Evolutionary conservation across 2,113 vertebrate genomes (phyloP).

Genomic region (Microtus oregoni): DNA sequence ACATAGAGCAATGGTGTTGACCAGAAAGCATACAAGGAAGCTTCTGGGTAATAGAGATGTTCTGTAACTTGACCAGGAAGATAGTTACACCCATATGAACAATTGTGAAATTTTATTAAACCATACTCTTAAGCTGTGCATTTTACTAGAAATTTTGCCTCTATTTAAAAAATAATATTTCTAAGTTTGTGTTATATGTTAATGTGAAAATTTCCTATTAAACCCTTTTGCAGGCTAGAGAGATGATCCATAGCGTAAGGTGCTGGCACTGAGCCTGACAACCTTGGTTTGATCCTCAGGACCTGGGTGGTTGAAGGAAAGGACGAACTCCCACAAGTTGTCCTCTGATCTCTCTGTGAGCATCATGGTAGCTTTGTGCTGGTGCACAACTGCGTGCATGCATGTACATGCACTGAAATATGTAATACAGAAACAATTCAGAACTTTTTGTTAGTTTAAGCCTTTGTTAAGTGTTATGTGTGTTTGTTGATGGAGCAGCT

Average conservation of each 20-base stretch:
- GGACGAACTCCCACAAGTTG: background rate
- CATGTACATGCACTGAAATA: background rate
- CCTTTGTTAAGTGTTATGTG: slow-evolving; percentile 74
- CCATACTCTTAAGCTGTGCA: background rate
- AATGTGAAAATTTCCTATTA: slow-evolving; percentile 67
- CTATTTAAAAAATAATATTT: slow-evolving; percentile 37
- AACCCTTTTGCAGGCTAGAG: background rate
- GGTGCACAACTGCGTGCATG: background rate
- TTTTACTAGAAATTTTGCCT: slow-evolving; percentile 47
- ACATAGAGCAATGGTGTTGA: background rate
- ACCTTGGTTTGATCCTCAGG: background rate
- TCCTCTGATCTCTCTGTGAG: background rate
- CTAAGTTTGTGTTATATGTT: slow-evolving; percentile 42
- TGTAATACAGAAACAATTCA: slow-evolving; percentile 34
- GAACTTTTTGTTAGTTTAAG: slow-evolving; percentile 78
- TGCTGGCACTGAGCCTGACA: too few species aligned
- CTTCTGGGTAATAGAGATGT: background rate
- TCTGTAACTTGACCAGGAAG: background rate
- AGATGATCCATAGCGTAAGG: background rate
- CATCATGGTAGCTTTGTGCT: background rate
- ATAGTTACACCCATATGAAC: background rate
- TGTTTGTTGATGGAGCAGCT: slow-evolving; percentile 78
- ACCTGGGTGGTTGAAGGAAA: background rate
- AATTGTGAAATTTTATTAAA: slow-evolving; percentile 29
- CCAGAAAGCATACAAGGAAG: background rate